These are phyloP conservation scores for Leptarthrus brevirostris DNA, from an alignment of 2,888 invertebrate species.

Conservation along the genomic window DNA sequence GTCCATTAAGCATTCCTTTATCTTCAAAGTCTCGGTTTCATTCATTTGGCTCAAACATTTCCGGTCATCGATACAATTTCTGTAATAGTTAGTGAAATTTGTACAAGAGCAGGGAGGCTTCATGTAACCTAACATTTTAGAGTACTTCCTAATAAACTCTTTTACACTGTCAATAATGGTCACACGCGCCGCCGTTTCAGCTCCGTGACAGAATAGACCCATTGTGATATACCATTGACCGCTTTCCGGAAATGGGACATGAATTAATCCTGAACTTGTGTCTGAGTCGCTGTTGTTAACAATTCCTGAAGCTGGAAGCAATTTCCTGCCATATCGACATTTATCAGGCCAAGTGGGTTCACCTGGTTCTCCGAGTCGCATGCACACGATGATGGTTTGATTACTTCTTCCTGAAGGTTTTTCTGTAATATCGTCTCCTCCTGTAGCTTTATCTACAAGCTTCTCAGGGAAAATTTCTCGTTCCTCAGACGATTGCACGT, in stretches of 20 bases:
- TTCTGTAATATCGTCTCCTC: slow-evolving; percentile 49
- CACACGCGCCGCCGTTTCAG: slow-evolving; percentile 66
- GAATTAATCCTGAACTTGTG: slow-evolving; percentile 72
- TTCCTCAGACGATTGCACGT: slow-evolving; percentile 12
- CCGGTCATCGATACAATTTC: slow-evolving; percentile 59
- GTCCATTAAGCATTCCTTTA: slow-evolving; percentile 65
- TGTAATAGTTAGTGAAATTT: slow-evolving; percentile 56
- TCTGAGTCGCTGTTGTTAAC: slow-evolving; percentile 74
- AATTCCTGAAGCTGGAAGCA: slow-evolving; percentile 72
- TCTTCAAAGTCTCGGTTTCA: slow-evolving; percentile 62
- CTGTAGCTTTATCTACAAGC: slow-evolving; percentile 57
- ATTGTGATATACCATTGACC: slow-evolving; percentile 85
- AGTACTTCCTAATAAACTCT: slow-evolving; percentile 63
- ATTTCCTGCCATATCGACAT: slow-evolving; percentile 70
- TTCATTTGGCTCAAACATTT: slow-evolving; percentile 69
- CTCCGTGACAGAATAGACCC: slow-evolving; percentile 75
- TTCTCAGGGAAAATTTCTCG: slow-evolving; percentile 63
- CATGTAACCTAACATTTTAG: slow-evolving; percentile 60
- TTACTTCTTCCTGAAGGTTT: slow-evolving; percentile 58
- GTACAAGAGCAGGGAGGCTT: slow-evolving; percentile 62
- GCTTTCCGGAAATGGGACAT: slow-evolving; percentile 85
- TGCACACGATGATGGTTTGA: slow-evolving; percentile 72
- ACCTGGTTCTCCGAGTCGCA: slow-evolving; percentile 71
- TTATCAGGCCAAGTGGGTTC: slow-evolving; percentile 73
- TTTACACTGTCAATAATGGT: slow-evolving; percentile 65